Percentiles rank a stretch among this genome's conserved stretches.
phyloP scores from a whole-genome alignment of 1,140 invertebrate species.

The Drosophila navojoa region DNA sequence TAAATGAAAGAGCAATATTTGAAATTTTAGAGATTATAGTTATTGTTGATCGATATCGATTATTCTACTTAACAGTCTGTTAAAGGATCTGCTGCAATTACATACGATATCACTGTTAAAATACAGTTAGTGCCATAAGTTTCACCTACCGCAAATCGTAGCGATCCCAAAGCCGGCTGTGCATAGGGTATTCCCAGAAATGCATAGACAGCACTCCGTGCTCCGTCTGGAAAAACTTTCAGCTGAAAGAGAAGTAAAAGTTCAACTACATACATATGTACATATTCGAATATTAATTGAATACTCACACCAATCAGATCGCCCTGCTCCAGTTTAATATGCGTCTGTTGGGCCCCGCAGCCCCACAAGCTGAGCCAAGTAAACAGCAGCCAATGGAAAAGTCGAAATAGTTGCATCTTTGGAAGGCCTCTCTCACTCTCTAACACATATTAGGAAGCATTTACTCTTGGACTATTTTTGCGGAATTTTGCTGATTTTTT shows the following conservation, averaged over 20 bases:
- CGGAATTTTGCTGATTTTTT: neutral
- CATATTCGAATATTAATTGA: neutral
- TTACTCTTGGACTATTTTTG: conserved; percentile 34
- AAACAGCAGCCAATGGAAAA: conserved; percentile 5
- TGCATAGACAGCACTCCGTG: conserved; percentile 85
- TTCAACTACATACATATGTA: neutral
- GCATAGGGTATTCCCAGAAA: conserved; percentile 89
- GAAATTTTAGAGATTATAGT: too few species aligned
- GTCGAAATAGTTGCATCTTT: conserved; percentile 38
- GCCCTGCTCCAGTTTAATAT: conserved; percentile 74
- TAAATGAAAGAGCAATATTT: conserved; percentile 28
- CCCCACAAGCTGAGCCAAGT: conserved; percentile 5
- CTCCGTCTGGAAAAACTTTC: conserved; percentile 84
- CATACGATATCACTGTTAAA: too few species aligned
- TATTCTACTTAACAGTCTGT: neutral
- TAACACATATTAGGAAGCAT: conserved; percentile 50
- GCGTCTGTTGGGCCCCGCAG: conserved; percentile 59
- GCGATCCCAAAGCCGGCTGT: conserved; percentile 86
- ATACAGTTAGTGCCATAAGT: too few species aligned
- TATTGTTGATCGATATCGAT: too few species aligned
- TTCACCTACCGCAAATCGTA: conserved; percentile 85
- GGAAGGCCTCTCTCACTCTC: conserved; percentile 26
- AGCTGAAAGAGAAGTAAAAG: conserved; percentile 65
- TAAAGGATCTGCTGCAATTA: too few species aligned
- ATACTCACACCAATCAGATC: conserved; percentile 68